Conservation (phyloP, 2,888 invertebrate genomes). For the Odontocolon sp. region DNA sequence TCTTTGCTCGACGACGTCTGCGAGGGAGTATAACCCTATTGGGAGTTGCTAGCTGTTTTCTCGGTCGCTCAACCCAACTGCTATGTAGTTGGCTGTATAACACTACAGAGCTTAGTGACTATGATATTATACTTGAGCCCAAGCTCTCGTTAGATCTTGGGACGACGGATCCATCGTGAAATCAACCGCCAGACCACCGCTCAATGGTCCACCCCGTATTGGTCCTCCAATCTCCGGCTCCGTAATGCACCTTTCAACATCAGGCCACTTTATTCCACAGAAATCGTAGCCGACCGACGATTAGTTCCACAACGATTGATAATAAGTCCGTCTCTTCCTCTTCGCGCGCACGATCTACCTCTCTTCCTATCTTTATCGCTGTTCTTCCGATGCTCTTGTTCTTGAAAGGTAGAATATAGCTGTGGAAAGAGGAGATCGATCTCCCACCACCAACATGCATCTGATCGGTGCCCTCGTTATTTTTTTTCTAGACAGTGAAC, state of each 20-base stretch:
- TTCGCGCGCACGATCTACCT: slow-evolving; percentile 43
- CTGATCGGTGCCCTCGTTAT: slow-evolving; percentile 27
- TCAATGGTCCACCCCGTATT: slow-evolving; percentile 15
- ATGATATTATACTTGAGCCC: slow-evolving; percentile 10
- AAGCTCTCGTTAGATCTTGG: slow-evolving; percentile 48
- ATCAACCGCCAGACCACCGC: slow-evolving; percentile 42
- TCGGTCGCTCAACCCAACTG: slow-evolving; percentile 10
- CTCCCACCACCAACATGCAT: slow-evolving; percentile 17
- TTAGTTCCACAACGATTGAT: slow-evolving; percentile 67
- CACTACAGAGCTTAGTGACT: too few species aligned
- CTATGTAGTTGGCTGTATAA: not conserved
- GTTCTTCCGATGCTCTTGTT: slow-evolving; percentile 47
- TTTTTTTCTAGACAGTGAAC: not conserved
- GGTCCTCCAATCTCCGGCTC: slow-evolving; percentile 70
- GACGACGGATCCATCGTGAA: slow-evolving; percentile 47
- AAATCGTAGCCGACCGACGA: slow-evolving; percentile 65
- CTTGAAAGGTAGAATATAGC: slow-evolving; percentile 51
- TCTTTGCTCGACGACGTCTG: slow-evolving; percentile 45
- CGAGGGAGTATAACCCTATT: slow-evolving; percentile 37
- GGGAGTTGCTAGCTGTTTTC: not conserved
- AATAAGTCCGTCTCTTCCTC: slow-evolving; percentile 55
- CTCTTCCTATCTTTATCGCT: slow-evolving; percentile 20
- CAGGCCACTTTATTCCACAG: slow-evolving; percentile 71
- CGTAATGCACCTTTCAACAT: slow-evolving; percentile 74
- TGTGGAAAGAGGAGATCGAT: slow-evolving; percentile 21